These are phyloP conservation scores for Pangasianodon hypophthalmus DNA, from an alignment of 2,113 vertebrate genomes.

Conservation along the genomic window DNA sequence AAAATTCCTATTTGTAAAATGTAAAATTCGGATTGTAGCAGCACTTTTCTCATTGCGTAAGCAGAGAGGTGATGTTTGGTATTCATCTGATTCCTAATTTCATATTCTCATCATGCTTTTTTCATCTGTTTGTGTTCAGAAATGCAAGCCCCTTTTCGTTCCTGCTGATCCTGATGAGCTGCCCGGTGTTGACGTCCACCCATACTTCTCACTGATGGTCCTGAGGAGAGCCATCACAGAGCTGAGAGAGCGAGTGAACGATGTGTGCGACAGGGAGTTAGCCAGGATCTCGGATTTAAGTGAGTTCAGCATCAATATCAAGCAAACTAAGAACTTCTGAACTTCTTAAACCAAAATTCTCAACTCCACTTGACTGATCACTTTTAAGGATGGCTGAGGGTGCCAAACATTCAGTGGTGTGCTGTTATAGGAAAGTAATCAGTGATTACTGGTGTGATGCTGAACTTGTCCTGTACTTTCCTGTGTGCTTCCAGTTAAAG, in stretches of 20 bases:
- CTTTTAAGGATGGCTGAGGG: background rate
- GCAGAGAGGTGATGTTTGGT: background rate
- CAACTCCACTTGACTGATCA: background rate
- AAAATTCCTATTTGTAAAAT: background rate
- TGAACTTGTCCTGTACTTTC: background rate
- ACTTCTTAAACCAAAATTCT: background rate
- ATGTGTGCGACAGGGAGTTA: conserved; percentile 64
- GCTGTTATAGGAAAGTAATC: background rate
- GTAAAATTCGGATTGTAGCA: background rate
- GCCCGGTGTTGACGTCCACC: conserved; percentile 64
- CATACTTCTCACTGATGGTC: conserved; percentile 68
- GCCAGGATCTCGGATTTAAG: conserved; percentile 68
- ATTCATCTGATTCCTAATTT: background rate
- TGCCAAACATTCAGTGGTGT: background rate
- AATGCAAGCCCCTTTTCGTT: conserved; percentile 62
- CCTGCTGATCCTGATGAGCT: conserved; percentile 59
- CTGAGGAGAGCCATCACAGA: conserved; percentile 64
- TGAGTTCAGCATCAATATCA: background rate
- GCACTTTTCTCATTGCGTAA: background rate
- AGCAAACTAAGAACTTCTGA: background rate
- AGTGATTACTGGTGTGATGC: background rate
- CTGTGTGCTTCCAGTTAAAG: conserved; percentile 51
- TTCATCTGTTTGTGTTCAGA: conserved; percentile 54
- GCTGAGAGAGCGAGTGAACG: conserved; percentile 61
- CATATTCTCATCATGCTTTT: background rate